Percentiles rank a stretch among this genome's conserved stretches.
These are phyloP conservation scores for Pipa parva DNA, from an alignment of 2,113 vertebrate species.

Conservation along the genomic window DNA sequence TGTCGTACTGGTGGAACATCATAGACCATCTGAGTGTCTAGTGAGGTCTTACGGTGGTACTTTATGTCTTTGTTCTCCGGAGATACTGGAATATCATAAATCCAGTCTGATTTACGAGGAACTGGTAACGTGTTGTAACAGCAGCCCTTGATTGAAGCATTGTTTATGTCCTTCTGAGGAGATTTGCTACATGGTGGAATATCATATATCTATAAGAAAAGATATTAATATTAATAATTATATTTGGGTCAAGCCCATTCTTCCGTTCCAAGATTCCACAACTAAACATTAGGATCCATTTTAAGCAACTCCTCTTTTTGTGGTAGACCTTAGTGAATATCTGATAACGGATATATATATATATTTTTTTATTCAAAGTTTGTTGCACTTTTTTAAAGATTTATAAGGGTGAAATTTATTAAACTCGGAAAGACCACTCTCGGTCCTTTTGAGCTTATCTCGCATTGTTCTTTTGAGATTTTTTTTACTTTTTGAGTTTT, in stretches of 20 bases:
- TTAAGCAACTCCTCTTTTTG: no score
- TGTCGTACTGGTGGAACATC: slow-evolving; percentile 50
- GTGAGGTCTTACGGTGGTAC: background rate
- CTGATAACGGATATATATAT: background rate
- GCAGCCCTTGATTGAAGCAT: slow-evolving; percentile 48
- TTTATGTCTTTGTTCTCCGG: slow-evolving; percentile 55
- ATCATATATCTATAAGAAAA: slow-evolving; percentile 62
- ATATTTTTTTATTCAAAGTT: no score
- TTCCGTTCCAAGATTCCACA: no score
- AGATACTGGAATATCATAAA: slow-evolving; percentile 73
- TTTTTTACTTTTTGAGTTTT: no score
- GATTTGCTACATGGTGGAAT: slow-evolving; percentile 58
- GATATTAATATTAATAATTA: no score
- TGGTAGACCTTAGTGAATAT: no score
- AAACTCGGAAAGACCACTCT: no score
- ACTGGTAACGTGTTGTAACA: slow-evolving; percentile 67
- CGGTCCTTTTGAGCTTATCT: background rate
- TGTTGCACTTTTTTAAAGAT: background rate
- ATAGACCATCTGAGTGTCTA: slow-evolving; percentile 41
- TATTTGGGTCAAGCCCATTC: no score
- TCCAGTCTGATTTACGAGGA: slow-evolving; percentile 74
- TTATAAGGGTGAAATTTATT: no score
- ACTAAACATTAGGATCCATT: no score
- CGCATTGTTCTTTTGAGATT: no score
- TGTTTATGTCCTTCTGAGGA: slow-evolving; percentile 49